Evolutionary conservation across 2,888 invertebrate genomes (phyloP), one percentile per base, ranked within the genome.

Genomic region (Heliconius ethilla): DNA sequence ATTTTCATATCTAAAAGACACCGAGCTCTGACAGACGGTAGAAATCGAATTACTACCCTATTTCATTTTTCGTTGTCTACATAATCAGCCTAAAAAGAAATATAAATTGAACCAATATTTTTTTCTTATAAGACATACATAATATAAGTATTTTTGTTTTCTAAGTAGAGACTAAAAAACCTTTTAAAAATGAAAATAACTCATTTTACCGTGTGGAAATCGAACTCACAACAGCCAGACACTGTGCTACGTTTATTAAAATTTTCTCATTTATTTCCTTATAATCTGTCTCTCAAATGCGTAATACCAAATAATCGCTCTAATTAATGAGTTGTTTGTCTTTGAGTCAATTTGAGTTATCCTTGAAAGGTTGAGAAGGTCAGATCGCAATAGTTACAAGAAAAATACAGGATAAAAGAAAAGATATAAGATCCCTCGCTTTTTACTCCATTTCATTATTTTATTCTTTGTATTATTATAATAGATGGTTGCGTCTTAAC

Each of bases 311-410:
- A 29, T 55, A 72, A 27, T 29, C 55, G 10, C 29, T 29, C 29
- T 72, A 55, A 72, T 72, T 55, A 72, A 45, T 55, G 70, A 33
- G 29, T 72, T 55, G 70, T 29, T 67, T 67, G 37, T 67, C 70
- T 45, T 72, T 29, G 29, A 29, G 29, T 29, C 29, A 72, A 72
- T 70, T 70, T 55, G 70, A 55, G 55, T 55, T 55, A 33, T 55
- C 55, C 55, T 72, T 51, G 51, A 72, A 29, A 72, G 55, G 29
- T 72, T 72, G 29, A 72, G 3, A 29, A 33, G 70, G 70, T 70
- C 51, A 55, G 70, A 70, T 72, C 27, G 29, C 29, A 55, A 72
- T 72, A 33, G 51, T 33, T 72, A 55, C 27, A 29, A 72, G 70
- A 55, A 72, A 72, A 70, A 33, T 72, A 55, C 33, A 33, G 55